A percentile compares a stretch with the other conserved stretches of the same genome.
Evolutionary conservation across 2,797 vertebrate species (phyloP).

Genomic region (Mionectes olivaceus): DNA sequence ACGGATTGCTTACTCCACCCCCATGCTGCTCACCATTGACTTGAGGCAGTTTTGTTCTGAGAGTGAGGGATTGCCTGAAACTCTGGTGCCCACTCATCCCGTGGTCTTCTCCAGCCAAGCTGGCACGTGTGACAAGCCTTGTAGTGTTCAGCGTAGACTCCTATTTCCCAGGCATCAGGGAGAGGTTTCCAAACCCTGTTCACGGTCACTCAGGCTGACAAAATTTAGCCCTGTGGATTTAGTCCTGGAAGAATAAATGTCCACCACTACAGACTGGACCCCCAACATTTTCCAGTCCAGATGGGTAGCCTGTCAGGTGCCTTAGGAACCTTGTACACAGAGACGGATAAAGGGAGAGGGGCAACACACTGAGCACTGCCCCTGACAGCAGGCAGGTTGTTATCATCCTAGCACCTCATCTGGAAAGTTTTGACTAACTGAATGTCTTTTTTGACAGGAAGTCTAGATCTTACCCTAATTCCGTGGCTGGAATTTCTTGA

Average conservation of each 20-base stretch:
- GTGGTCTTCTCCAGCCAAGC: neutral
- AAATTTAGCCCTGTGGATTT: neutral
- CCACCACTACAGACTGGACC: neutral
- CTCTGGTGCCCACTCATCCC: neutral
- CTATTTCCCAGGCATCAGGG: neutral
- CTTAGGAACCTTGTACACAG: neutral
- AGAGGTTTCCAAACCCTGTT: neutral
- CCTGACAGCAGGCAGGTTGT: neutral
- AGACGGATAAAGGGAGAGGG: neutral
- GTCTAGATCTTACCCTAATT: neutral
- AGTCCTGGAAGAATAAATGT: neutral
- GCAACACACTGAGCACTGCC: neutral
- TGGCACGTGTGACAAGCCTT: neutral
- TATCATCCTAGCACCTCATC: neutral
- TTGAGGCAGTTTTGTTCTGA: neutral
- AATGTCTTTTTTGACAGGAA: slow-evolving; percentile 31
- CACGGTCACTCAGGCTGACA: neutral
- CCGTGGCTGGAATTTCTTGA: slow-evolving; percentile 10
- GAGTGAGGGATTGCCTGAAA: neutral
- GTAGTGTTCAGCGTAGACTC: neutral
- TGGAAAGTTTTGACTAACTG: slow-evolving; percentile 42
- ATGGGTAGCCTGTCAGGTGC: neutral
- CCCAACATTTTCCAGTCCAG: neutral
- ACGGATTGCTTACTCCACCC: accelerated
- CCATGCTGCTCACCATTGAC: accelerated